These are phyloP conservation scores for Neodiprion pinetum DNA, from an alignment of 1,140 invertebrate species.

Conservation along the genomic window DNA sequence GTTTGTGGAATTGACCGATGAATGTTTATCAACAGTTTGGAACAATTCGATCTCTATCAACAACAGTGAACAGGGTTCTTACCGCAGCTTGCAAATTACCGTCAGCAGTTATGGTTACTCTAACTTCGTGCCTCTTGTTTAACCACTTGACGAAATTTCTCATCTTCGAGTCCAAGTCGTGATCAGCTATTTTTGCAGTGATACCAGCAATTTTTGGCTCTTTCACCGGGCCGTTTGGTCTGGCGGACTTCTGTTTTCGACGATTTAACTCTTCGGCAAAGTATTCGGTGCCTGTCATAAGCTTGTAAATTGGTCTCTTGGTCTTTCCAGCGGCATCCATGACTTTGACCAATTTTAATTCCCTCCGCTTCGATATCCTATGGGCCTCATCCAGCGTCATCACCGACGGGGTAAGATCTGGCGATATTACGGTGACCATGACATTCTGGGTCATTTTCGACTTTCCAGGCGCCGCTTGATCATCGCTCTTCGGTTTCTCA, in stretches of 20 bases:
- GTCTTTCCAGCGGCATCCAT: slow-evolving; percentile 69
- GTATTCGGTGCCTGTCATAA: slow-evolving; percentile 54
- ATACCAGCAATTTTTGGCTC: slow-evolving; percentile 68
- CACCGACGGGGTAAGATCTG: slow-evolving; percentile 36
- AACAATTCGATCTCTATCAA: background rate
- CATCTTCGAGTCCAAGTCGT: slow-evolving; percentile 67
- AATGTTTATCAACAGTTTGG: background rate
- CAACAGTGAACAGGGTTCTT: slow-evolving; percentile 14
- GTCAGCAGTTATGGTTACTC: slow-evolving; percentile 65
- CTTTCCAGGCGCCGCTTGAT: background rate
- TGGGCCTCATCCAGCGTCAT: slow-evolving; percentile 64
- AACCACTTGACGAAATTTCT: slow-evolving; percentile 71
- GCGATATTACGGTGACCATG: slow-evolving; percentile 27
- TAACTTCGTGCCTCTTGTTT: slow-evolving; percentile 67
- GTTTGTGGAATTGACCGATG: background rate
- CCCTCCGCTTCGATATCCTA: slow-evolving; percentile 67
- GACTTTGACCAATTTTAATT: slow-evolving; percentile 71
- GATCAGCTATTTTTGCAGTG: slow-evolving; percentile 66
- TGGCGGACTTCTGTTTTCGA: slow-evolving; percentile 36
- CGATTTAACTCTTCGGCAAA: slow-evolving; percentile 51
- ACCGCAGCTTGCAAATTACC: slow-evolving; percentile 50
- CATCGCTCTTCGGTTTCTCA: background rate
- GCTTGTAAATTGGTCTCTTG: slow-evolving; percentile 68
- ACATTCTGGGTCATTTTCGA: too few relatives aligned
- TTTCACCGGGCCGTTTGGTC: slow-evolving; percentile 48